Conservation (phyloP, 1,140 invertebrate genomes). For the Liolophura sinensis region DNA sequence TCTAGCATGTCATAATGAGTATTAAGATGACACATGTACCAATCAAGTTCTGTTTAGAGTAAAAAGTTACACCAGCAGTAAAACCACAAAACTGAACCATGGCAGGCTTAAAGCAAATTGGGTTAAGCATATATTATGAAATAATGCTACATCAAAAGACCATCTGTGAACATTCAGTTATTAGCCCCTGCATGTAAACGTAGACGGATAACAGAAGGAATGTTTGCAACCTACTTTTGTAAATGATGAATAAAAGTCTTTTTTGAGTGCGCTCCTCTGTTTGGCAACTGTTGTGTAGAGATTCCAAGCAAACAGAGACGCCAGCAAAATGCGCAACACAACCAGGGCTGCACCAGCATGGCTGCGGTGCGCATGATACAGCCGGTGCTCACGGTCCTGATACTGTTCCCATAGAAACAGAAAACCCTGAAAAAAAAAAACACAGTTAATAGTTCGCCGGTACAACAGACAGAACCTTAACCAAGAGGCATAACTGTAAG, state of each 20-base stretch:
- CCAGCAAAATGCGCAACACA: conserved; percentile 43
- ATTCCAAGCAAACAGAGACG: conserved; percentile 50
- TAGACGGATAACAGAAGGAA: not conserved
- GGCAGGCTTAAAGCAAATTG: no score
- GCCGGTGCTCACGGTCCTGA: conserved; percentile 39
- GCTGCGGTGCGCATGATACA: conserved; percentile 49
- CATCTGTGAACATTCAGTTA: not conserved
- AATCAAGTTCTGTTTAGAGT: no score
- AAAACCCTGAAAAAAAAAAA: conserved; percentile 28
- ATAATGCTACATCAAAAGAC: not conserved
- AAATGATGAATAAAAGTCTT: conserved; percentile 51
- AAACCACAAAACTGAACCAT: no score
- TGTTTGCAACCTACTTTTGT: conserved; percentile 39
- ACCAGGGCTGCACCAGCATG: conserved; percentile 43
- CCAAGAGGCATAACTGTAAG: no score
- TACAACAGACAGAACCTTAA: no score
- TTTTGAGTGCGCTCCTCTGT: conserved; percentile 46
- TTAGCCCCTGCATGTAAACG: not conserved
- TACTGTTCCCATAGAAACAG: conserved; percentile 54
- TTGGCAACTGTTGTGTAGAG: conserved; percentile 35
- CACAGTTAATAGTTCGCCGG: no score
- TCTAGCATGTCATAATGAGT: no score
- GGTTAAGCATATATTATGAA: not conserved
- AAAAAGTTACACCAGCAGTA: no score
- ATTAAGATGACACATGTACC: no score